Conservation (phyloP, 2,113 vertebrate species). For the Thalassarche chlororhynchos region DNA sequence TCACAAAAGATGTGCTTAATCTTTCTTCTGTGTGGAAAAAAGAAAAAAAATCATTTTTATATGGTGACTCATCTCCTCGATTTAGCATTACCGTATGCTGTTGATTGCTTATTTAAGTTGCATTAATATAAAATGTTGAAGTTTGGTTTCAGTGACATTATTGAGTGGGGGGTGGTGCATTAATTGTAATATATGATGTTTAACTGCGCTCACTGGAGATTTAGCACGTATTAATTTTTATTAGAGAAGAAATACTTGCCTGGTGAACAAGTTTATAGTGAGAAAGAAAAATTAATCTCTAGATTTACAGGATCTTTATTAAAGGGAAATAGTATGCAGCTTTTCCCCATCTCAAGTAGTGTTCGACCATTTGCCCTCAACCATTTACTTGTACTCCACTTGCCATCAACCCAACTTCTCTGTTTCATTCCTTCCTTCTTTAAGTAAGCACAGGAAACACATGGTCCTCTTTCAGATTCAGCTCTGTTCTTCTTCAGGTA, state of each 20-base stretch:
- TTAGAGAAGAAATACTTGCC: neutral
- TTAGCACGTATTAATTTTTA: neutral
- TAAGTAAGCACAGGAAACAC: neutral
- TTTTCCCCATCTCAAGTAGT: neutral
- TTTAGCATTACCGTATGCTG: neutral
- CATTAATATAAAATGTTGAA: neutral
- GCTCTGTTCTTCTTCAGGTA: neutral
- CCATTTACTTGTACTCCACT: neutral
- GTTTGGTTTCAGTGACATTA: neutral
- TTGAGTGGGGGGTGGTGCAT: neutral
- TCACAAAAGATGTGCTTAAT: neutral
- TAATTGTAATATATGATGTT: neutral
- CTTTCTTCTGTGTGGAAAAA: neutral
- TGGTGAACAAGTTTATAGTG: neutral
- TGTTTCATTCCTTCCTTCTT: neutral
- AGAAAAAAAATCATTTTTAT: neutral
- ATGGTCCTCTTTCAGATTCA: neutral
- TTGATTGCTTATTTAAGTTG: neutral
- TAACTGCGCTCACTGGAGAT: neutral
- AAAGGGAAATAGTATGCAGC: neutral
- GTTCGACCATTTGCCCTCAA: neutral
- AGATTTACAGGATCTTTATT: neutral
- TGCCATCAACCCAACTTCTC: neutral
- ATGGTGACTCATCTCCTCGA: neutral
- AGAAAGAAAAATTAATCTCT: neutral